Evolutionary conservation across 2,113 vertebrate genomes (phyloP).

Genomic region (Pteropus alecto): DNA sequence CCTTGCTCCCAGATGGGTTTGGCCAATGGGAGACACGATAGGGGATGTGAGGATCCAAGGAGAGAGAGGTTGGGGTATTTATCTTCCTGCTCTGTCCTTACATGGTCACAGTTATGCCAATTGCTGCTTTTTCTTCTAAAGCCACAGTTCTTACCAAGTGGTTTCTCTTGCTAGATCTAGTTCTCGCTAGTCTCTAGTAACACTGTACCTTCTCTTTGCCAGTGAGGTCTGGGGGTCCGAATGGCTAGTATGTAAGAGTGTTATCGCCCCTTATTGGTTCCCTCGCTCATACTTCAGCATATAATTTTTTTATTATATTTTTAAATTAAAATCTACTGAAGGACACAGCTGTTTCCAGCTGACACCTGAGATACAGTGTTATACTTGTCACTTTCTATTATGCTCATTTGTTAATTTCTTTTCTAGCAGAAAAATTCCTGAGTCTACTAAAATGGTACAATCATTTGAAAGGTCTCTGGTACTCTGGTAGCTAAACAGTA

Average conservation of each 20-base stretch:
- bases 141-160: background rate
- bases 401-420: background rate
- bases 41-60: background rate
- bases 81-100: background rate
- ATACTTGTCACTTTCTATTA: background rate
- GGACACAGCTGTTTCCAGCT: background rate
- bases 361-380: background rate
- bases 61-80: background rate
- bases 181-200: background rate
- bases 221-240: background rate
- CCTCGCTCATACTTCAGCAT: background rate
- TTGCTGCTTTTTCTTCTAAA: rapidly evolving
- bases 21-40: background rate
- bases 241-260: background rate
- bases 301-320: background rate
- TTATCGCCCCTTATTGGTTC: rapidly evolving
- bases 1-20: background rate
- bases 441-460: background rate
- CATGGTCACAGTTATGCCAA: background rate
- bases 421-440: background rate
- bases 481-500: background rate
- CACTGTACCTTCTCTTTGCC: background rate
- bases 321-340: background rate
- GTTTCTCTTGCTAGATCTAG: background rate
- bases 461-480: background rate